Base-by-base conservation (phyloP, 2,888 invertebrate species). In the Lysandra bellargus region DNA sequence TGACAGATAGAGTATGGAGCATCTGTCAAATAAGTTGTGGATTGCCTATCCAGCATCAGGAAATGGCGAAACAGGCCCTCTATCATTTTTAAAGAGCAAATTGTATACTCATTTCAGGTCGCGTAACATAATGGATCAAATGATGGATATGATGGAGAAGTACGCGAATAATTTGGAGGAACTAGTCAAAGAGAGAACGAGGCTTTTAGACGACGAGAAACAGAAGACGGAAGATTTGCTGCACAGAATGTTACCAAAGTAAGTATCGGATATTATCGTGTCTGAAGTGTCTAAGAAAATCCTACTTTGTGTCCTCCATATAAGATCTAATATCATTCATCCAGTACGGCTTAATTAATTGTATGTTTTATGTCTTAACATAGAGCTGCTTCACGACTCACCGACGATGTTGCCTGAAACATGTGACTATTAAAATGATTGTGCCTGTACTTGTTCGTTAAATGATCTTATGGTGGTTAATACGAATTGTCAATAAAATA, bases 61-160 rank as follows among this genome's bases (percentile, higher is more conserved):
- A 23, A 23, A 23, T 23, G 23, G 23, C 23, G 23, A 23, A 23
- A 23, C 23, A 23, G 23, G 23, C 23, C 23, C 23, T 23, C 23
- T 23, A 23, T 3, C 17, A 17, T 57, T 53, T 57, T 17, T 4
- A 57, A 57, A 57, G 0, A 17, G 17, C 12, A 4, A 64, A 64
- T 49, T 49, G 9, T 64, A 30, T 30, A 30, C 30, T 76, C 83
- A 64, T 88, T 90, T 78, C 86, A 98, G 98, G 88, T 97, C 95
- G 86, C 96, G 97, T 86, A 98, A 98, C 89, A 98, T 98, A 85
- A 98, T 98, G 98, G 98, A 99, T 91, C 98, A 98, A 95, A 98
- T 99, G 98, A 98, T 99, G 97, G 97, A 98, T 85, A 98, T 98
- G 98, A 98, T 99, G 98, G 99, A 98, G 90, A 98, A 98, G 87